A percentile compares a stretch with the other conserved stretches of the same genome.
phyloP scores from a whole-genome alignment of 2,113 vertebrate species.

The Sander vitreus region DNA sequence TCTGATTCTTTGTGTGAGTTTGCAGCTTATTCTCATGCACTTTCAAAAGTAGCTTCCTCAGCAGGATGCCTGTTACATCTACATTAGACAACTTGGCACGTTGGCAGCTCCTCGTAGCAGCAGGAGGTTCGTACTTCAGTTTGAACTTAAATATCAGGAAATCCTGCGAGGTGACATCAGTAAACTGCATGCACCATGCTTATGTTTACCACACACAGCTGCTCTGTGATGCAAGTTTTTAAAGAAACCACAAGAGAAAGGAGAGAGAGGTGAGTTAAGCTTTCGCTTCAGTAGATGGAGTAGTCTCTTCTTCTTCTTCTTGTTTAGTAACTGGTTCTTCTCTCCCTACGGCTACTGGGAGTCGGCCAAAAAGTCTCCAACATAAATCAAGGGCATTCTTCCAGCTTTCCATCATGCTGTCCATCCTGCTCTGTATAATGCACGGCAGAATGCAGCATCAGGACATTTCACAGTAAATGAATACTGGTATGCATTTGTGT shows the following conservation, averaged over 20 bases:
- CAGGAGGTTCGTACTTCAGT: background rate
- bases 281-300: background rate
- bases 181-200: background rate
- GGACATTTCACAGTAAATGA: slow-evolving; percentile 50
- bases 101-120: background rate
- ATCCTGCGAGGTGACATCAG: background rate
- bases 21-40: background rate
- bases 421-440: slow-evolving; percentile 24
- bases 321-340: background rate
- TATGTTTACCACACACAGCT: slow-evolving; percentile 2
- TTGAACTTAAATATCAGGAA: background rate
- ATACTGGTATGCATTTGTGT: slow-evolving; percentile 1
- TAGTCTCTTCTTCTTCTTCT: background rate
- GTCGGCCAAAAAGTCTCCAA: background rate
- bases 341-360: background rate
- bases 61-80: background rate
- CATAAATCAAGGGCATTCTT: slow-evolving; percentile 36
- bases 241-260: background rate
- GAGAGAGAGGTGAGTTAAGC: background rate
- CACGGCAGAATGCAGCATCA: slow-evolving; percentile 54
- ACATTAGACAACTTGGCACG: background rate
- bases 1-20: background rate
- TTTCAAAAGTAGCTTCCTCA: background rate
- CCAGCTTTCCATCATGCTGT: slow-evolving; percentile 42
- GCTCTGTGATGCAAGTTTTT: background rate